A percentile compares a stretch with the other conserved stretches of the same genome.
Conservation (phyloP, 2,888 invertebrate species). For the Boloria euphrosyne region DNA sequence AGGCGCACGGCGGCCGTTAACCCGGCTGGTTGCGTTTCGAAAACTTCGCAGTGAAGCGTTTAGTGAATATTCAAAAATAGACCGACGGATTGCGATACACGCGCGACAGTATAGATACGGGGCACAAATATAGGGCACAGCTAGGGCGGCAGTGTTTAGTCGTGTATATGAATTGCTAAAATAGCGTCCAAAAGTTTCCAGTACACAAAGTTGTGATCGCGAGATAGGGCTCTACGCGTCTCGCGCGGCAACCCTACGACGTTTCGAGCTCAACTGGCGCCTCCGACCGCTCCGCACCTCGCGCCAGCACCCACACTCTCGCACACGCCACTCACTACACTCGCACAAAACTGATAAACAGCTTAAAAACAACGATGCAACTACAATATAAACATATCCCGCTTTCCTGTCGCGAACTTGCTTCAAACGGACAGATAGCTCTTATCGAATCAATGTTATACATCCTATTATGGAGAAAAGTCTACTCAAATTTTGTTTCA, state of each 20-base stretch:
- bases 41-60: constrained; percentile 78
- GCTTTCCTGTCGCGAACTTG: constrained; percentile 39
- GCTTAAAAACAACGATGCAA: constrained; percentile 72
- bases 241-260: constrained; percentile 71
- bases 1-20: constrained; percentile 79
- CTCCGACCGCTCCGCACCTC: constrained; percentile 60
- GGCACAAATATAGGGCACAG: constrained; percentile 50
- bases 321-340: constrained; percentile 46
- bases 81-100: constrained; percentile 67
- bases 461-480: constrained; percentile 23
- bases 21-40: constrained; percentile 79
- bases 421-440: constrained; percentile 34
- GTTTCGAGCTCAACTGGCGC: constrained; percentile 74
- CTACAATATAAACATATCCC: constrained; percentile 61
- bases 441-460: constrained; percentile 12
- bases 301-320: constrained; percentile 66
- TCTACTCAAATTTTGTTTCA: neutral
- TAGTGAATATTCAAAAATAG: constrained; percentile 82
- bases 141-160: constrained; percentile 54
- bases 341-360: constrained; percentile 72
- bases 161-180: constrained; percentile 45
- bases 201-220: constrained; percentile 78
- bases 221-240: constrained; percentile 66
- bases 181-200: constrained; percentile 79
- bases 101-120: constrained; percentile 58